Evolutionary conservation across 2,888 invertebrate species (phyloP), one percentile per base, ranked within the genome.

Genomic region (Listrodromus nycthemerus): DNA sequence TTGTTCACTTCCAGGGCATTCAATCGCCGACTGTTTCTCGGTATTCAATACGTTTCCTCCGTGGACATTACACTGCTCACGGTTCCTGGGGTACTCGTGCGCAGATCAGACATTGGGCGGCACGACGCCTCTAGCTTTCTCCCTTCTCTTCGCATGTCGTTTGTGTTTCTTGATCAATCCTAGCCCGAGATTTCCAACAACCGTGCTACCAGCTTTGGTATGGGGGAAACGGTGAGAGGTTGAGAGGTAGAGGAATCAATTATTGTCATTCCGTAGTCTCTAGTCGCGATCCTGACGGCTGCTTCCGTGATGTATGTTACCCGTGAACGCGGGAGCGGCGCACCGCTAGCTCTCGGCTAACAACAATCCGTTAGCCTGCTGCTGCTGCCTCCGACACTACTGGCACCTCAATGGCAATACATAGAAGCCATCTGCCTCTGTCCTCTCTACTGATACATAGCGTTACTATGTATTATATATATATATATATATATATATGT

Each of bases 251-350:
- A 89, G 89, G 90, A 92, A 92, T 92, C 92, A 92, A 92, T 92
- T 92, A 92, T 91, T 92, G 91, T 92, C 91, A 91, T 92, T 92
- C 90, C 89, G 41, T 77, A 89, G 88, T 88, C 89, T 89, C 89
- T 88, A 89, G 88, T 91, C 87, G 90, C 88, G 89, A 90, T 91
- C 89, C 90, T 91, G 90, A 92, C 91, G 90, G 90, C 88, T 90
- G 89, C 89, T 89, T 89, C 87, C 86, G 90, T 90, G 92, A 92
- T 92, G 88, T 91, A 91, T 91, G 91, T 89, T 89, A 82, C 88
- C 85, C 84, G 86, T 86, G 87, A 89, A 90, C 88, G 41, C 45
- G 76, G 21, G 79, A 65, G 48, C 27, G 21, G 63, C 74, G 50
- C 74, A 80, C 75, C 75, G 61, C 66, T 71, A 61, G 71, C 80